Evolutionary conservation across 2,888 invertebrate genomes (phyloP), one percentile per base, ranked within the genome.

Genomic region (Microctonus aethiopoides): DNA sequence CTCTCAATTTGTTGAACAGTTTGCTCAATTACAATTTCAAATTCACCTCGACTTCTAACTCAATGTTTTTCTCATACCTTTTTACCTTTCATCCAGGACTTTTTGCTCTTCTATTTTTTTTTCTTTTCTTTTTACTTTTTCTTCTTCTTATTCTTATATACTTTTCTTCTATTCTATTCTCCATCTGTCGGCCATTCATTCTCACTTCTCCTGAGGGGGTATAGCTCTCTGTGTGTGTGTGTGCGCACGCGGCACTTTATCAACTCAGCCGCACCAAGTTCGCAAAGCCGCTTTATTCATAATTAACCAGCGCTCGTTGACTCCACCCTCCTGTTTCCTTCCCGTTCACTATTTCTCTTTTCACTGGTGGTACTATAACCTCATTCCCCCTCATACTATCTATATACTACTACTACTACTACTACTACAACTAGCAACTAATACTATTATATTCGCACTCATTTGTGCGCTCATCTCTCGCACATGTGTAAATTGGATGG

Each of bases 21-120:
- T 72, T 70, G 71, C 68, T 74, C 70, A 62, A 75, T 74, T 73
- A 71, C 70, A 61, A 67, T 68, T 70, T 26, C 29, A 26, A 57
- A 32, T 52, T 39, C 61, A 32, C 36, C 51, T 65, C 16, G 52
- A 41, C 61, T 61, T 13, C 36, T 24, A 56, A 24, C 24, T 41
- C 20, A 1, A 26, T 26, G 57, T 10, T 52, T 13, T 34, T 52
- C 56, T 69, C 56, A 20, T 34, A 39, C 46, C 60, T 34, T 20
- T 56, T 20, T 39, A 36, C 41, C 26, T 16, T 54, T 32, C 22
- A 22, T 54, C 11, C 34, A n/a, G n/a, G n/a, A n/a, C 20, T 32
- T 39, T 64, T 22, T 54, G 16, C 63, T 29, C 39, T 29, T 67
- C 62, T 13, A 39, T 56, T 24, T 39, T 11, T 9, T 11, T 16